Percentiles rank a stretch among this genome's conserved stretches.
These are phyloP conservation scores for Enteromius anoplus DNA, from an alignment of 2,797 vertebrate genomes.

Conservation along the genomic window DNA sequence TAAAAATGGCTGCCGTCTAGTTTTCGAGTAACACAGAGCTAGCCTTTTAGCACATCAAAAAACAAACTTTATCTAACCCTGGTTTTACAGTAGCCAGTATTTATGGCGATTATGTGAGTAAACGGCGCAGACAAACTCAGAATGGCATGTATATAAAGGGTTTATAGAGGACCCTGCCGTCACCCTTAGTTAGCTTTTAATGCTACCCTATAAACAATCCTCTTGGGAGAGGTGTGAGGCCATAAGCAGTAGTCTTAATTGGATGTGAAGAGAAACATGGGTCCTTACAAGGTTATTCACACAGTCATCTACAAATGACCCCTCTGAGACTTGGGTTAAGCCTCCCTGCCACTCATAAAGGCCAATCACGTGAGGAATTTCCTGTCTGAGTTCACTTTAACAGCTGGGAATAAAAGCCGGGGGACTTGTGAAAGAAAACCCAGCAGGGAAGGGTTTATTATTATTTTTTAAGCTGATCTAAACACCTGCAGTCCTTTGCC, in stretches of 20 bases:
- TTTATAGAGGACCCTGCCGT: conserved; percentile 54
- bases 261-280: conserved; percentile 84
- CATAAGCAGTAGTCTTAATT: conserved; percentile 83
- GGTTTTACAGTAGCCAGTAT: conserved; percentile 23
- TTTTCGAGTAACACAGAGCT: neutral
- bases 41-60: conserved; percentile 52
- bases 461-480: conserved; percentile 87
- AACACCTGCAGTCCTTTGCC: conserved; percentile 83
- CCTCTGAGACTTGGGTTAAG: conserved; percentile 79
- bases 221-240: conserved; percentile 76
- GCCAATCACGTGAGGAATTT: conserved; percentile 90
- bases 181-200: conserved; percentile 79
- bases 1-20: neutral
- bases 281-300: conserved; percentile 86
- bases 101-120: conserved; percentile 31
- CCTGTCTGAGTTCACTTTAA: conserved; percentile 87
- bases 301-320: conserved; percentile 84
- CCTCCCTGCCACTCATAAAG: conserved; percentile 84
- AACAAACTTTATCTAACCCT: conserved; percentile 37
- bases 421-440: conserved; percentile 82
- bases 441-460: conserved; percentile 81
- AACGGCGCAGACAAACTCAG: conserved; percentile 38
- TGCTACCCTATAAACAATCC: conserved; percentile 82
- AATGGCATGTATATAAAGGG: conserved; percentile 44
- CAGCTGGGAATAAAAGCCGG: conserved; percentile 83